Base-by-base conservation (phyloP, 2,888 invertebrate genomes). In the Slavum lentiscoides region DNA sequence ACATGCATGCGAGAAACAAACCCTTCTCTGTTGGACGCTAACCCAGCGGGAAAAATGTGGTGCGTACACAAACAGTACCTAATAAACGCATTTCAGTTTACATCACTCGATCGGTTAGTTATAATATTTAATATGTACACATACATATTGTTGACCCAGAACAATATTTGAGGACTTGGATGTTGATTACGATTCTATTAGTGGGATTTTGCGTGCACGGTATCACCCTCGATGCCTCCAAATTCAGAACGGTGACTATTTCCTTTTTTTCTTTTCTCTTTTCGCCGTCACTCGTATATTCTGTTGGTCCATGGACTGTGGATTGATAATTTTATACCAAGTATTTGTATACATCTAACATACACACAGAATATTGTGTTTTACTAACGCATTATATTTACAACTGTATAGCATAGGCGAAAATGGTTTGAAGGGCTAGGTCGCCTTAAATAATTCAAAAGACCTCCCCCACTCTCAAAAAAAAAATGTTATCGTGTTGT, bases 171-270 rank as follows among this genome's bases (percentile, higher is more conserved):
- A 58, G 74, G 74, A 66, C 55, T 39, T 7, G n/a, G 0, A n/a
- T 19, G 77, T 70, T 72, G 80, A 80, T 80, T 72, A 64, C 80
- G 80, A 80, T 80, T 80, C 80, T 80, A 80, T 80, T 77, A 77
- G 77, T 69, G n/a, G 77, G 62, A 70, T 70, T 70, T 77, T 37
- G 21, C 49, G 17, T 37, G 8, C 17, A 23, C 15, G 23, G 49
- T 43, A 68, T 69, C 76, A 59, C 76, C 76, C 76, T 59, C 49
- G 49, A 68, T 39, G 76, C 21, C 21, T 17, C 13, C 53, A 53
- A 53, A 53, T 53, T 53, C 66, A n/a, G 53, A 23, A 19, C 17
- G 39, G 37, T 13, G 30, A 76, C n/a, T 23, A 76, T 23, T 68
- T 43, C 3, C n/a, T 66, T 68, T 68, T 66, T 21, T 49, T 15